Base-by-base conservation (phyloP, 1,140 invertebrate species). In the Trachymyrmex septentrionalis region DNA sequence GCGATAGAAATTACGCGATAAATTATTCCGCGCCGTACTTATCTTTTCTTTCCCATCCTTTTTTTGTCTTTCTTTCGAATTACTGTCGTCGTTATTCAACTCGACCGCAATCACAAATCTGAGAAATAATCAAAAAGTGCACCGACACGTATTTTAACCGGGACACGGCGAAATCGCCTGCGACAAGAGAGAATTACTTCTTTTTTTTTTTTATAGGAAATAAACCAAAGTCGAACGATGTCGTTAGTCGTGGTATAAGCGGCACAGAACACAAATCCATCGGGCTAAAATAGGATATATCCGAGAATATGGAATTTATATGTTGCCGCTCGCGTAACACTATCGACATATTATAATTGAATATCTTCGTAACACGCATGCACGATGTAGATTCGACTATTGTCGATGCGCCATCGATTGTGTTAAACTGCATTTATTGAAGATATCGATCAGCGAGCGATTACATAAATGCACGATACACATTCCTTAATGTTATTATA, bases 11-110 rank as follows among this genome's bases (percentile, higher is more conserved):
- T 86, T 89, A 82, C 50, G 59, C 76, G 87, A 88, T 88, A 88
- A 90, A 90, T 90, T 88, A 88, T 88, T 77, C 77, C 75, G 71
- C 84, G 82, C 57, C 67, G 64, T 71, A 82, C 82, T 78, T 86
- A 73, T 90, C 82, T 86, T 73, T 71, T 73, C 64, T 55, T 61
- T 67, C 59, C 38, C 48, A 71, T 53, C 10, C 55, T 57, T 55
- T 55, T 59, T 50, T 24, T 9, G 44, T 24, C 64, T 55, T 73
- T 14, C 63, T 59, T 81, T 81, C 63, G 87, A 86, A 53, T 86
- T 80, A 75, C 82, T 24, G 88, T 85, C 80, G 53, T 34, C 84
- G 78, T 89, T 86, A 69, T 71, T 73, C 81, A 84, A 27, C 34
- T 21, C 55, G 75, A 76, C 71, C 86, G 76, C 73, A 77, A 38